Conservation (phyloP, 2,113 vertebrate genomes). For the Chaetura pelagica region DNA sequence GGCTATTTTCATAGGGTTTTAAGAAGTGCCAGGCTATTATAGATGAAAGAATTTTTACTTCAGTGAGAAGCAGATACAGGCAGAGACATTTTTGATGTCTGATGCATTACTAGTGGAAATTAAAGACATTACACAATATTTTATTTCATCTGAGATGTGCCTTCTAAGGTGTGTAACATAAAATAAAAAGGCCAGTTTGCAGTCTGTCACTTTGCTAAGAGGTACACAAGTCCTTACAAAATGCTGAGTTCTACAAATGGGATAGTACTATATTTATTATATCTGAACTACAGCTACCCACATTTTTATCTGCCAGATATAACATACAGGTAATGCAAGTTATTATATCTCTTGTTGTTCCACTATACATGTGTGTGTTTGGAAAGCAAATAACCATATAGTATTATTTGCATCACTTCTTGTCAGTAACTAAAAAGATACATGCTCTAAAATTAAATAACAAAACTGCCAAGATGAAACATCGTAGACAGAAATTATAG, state of each 20-base stretch:
- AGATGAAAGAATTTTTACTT: background rate
- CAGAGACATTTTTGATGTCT: background rate
- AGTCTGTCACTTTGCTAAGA: background rate
- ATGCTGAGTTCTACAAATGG: background rate
- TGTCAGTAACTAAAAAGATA: background rate
- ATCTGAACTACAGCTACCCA: background rate
- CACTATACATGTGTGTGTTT: background rate
- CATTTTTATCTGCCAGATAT: background rate
- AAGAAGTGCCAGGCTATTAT: background rate
- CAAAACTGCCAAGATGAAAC: constrained; percentile 4
- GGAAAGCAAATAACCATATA: background rate
- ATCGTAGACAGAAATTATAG: constrained; percentile 27
- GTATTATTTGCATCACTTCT: background rate
- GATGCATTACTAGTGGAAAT: background rate
- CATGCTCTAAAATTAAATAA: constrained; percentile 12
- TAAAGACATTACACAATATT: background rate
- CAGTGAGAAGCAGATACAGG: background rate
- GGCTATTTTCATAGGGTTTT: background rate
- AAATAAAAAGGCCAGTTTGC: background rate
- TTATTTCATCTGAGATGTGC: background rate
- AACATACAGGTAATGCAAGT: background rate
- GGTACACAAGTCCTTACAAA: background rate
- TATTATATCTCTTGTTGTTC: background rate
- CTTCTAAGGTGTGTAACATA: background rate
- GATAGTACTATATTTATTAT: background rate